Evolutionary conservation across 2,797 vertebrate species (phyloP).

Genomic region (Epinephelus coioides): DNA sequence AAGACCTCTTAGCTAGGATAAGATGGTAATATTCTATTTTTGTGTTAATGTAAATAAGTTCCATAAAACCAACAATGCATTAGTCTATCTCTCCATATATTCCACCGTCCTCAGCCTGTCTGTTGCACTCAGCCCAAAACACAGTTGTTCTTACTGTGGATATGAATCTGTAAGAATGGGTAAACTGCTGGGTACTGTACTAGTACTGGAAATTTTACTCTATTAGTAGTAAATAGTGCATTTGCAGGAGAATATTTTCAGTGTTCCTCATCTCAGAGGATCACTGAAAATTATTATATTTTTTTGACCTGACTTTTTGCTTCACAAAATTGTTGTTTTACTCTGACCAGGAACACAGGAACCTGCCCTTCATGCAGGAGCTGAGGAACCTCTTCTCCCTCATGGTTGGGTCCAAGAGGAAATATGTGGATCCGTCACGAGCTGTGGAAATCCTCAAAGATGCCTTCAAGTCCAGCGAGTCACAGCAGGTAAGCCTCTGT

Average conservation of each 20-base stretch:
- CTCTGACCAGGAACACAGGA: conserved; percentile 92
- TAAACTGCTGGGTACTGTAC: not conserved
- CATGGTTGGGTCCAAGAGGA: conserved; percentile 96
- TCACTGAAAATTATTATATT: too few species aligned
- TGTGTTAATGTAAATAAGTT: too few species aligned
- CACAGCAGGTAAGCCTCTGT: conserved; percentile 91
- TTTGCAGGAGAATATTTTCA: not conserved
- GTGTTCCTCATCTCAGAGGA: not conserved
- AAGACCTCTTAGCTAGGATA: too few species aligned
- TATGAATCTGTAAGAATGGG: not conserved
- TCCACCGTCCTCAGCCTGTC: too few species aligned
- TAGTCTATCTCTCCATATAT: too few species aligned
- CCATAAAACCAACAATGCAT: too few species aligned
- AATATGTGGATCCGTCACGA: conserved; percentile 97
- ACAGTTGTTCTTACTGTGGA: not conserved
- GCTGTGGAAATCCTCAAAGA: conserved; percentile 99
- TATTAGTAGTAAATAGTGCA: not conserved
- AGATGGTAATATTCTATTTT: too few species aligned
- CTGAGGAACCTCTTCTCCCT: conserved; percentile 96
- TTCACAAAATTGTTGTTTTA: not conserved
- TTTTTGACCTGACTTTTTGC: not conserved
- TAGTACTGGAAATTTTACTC: not conserved
- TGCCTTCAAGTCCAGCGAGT: conserved; percentile 98
- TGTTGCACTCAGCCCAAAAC: too few species aligned
- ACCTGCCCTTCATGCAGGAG: conserved; percentile 98